Conservation (phyloP, 2,797 vertebrate species). For the Rhabdomys pumilio region DNA sequence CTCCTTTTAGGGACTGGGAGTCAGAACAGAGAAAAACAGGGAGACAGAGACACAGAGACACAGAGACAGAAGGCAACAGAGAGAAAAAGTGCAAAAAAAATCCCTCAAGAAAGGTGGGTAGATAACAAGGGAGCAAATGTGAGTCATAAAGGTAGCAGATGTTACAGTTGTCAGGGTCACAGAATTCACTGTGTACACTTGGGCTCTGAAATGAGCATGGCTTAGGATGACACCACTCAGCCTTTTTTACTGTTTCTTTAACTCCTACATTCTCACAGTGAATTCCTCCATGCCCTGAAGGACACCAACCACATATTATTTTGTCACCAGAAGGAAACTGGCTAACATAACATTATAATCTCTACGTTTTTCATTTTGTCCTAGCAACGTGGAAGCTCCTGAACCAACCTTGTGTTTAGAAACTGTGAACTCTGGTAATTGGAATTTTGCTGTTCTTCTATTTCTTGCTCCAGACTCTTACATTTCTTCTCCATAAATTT, state of each 20-base stretch:
- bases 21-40: background rate
- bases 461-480: background rate
- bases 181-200: background rate
- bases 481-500: background rate
- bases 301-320: background rate
- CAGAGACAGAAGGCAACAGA: background rate
- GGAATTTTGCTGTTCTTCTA: background rate
- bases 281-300: background rate
- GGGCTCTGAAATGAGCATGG: background rate
- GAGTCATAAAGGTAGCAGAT: background rate
- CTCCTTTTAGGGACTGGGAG: background rate
- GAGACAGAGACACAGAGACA: background rate
- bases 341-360: background rate
- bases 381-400: conserved; percentile 6
- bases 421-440: background rate
- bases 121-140: background rate
- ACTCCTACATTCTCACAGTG: background rate
- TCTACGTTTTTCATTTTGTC: conserved; percentile 13
- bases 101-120: background rate
- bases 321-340: background rate
- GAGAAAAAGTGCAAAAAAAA: background rate
- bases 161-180: background rate
- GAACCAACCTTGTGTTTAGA: background rate
- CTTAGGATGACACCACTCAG: background rate
- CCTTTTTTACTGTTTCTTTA: conserved; percentile 1